These are phyloP conservation scores for Heliconius eleuchia DNA, from an alignment of 1,140 invertebrate species.

Conservation along the genomic window DNA sequence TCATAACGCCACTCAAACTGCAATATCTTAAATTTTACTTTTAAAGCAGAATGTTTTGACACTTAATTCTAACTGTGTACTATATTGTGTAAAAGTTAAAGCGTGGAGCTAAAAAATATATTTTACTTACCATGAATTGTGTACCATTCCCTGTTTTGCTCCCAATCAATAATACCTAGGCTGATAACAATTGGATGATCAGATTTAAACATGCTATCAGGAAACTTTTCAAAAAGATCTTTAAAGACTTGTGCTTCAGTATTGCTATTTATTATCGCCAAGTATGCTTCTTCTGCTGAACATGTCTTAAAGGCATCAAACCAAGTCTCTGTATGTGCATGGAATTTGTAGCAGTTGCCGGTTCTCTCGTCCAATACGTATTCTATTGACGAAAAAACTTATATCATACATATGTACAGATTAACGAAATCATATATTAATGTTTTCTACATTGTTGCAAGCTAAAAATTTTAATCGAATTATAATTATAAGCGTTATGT, in stretches of 20 bases:
- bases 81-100: too few relatives aligned
- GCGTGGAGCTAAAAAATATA: too few relatives aligned
- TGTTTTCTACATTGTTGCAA: too few relatives aligned
- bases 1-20: too few relatives aligned
- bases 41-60: too few relatives aligned
- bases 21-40: too few relatives aligned
- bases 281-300: background rate
- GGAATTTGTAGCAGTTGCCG: slow-evolving; percentile 16
- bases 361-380: background rate
- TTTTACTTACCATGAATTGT: background rate
- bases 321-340: background rate
- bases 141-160: background rate
- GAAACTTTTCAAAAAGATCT: background rate
- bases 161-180: background rate
- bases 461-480: too few relatives aligned
- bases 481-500: too few relatives aligned
- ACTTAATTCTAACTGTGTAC: too few relatives aligned
- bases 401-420: background rate
- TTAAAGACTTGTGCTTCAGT: background rate
- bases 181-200: background rate
- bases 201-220: background rate
- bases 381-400: background rate
- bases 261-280: slow-evolving; percentile 12
- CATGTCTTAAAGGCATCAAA: background rate
- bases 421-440: too few relatives aligned